Percentiles rank a stretch among this genome's conserved stretches.
Evolutionary conservation across 2,888 invertebrate species (phyloP).

Genomic region (Calliopum simillimum): DNA sequence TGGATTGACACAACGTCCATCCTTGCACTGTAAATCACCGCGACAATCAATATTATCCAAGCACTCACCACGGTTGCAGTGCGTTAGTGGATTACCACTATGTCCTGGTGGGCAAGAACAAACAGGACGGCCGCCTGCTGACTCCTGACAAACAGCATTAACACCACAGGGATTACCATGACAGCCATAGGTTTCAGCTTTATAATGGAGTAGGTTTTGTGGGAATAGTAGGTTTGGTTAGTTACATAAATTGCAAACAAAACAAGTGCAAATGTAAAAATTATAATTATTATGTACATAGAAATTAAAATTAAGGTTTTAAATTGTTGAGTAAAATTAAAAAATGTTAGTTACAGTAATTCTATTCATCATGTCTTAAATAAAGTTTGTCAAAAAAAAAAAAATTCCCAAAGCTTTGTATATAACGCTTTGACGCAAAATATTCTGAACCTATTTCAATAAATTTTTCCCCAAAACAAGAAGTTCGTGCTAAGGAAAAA

Average conservation of each 20-base stretch:
- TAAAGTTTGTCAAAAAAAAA: too few species aligned
- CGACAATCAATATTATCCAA: conserved; percentile 83
- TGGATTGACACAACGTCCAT: conserved; percentile 83
- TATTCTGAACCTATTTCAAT: too few species aligned
- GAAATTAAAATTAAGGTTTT: background rate
- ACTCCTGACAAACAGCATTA: conserved; percentile 75
- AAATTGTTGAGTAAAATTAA: too few species aligned
- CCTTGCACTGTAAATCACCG: conserved; percentile 77
- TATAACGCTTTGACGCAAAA: too few species aligned
- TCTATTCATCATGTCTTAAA: too few species aligned
- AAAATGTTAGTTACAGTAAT: background rate
- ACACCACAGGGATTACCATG: conserved; percentile 75
- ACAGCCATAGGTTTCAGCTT: conserved; percentile 65
- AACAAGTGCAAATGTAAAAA: background rate
- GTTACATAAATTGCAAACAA: background rate
- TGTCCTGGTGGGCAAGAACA: conserved; percentile 84
- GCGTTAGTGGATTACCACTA: conserved; percentile 81
- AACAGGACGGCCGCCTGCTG: conserved; percentile 78
- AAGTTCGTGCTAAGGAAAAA: too few species aligned
- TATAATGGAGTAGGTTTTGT: background rate
- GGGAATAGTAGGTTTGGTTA: background rate
- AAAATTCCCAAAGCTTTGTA: too few species aligned
- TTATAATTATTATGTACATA: conserved; percentile 3
- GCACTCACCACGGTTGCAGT: conserved; percentile 81
- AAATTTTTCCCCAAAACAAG: too few species aligned